Conservation (phyloP, 2,797 vertebrate genomes). For the Rhadinocentrus ornatus region DNA sequence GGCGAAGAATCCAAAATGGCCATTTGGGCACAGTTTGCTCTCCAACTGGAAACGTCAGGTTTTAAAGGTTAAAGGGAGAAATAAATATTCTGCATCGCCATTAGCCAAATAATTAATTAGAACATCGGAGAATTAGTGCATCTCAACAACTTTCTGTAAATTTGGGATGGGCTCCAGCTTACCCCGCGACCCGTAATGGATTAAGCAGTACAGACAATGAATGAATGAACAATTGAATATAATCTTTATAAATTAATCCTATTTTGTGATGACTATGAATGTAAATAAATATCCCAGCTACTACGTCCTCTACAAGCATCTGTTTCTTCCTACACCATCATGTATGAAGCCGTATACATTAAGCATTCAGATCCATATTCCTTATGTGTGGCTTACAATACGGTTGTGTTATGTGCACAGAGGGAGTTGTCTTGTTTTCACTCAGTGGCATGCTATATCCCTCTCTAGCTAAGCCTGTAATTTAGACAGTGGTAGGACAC, state of each 20-base stretch:
- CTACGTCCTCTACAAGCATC: constrained; percentile 17
- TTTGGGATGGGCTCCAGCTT: too few species aligned
- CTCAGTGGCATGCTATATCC: constrained; percentile 25
- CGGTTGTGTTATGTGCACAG: constrained; percentile 46
- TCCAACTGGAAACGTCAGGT: too few species aligned
- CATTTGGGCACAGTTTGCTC: too few species aligned
- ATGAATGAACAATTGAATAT: not conserved
- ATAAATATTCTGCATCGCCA: too few species aligned
- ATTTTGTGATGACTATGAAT: not conserved
- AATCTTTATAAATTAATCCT: not conserved
- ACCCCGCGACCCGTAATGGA: too few species aligned
- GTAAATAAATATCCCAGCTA: constrained; percentile 2
- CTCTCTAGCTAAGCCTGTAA: constrained; percentile 52
- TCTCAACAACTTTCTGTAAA: too few species aligned
- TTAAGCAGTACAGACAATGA: too few species aligned
- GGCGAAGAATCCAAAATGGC: too few species aligned
- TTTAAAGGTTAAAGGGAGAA: too few species aligned
- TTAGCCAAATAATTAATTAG: too few species aligned
- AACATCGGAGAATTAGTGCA: too few species aligned
- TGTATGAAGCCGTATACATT: constrained; percentile 20
- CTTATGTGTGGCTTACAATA: constrained; percentile 37
- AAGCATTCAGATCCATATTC: constrained; percentile 38
- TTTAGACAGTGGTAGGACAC: constrained; percentile 64
- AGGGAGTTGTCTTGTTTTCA: constrained; percentile 61
- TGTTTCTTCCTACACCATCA: not conserved